phyloP scores from a whole-genome alignment of 2,888 invertebrate genomes.

The Rhogogaster chlorosoma region DNA sequence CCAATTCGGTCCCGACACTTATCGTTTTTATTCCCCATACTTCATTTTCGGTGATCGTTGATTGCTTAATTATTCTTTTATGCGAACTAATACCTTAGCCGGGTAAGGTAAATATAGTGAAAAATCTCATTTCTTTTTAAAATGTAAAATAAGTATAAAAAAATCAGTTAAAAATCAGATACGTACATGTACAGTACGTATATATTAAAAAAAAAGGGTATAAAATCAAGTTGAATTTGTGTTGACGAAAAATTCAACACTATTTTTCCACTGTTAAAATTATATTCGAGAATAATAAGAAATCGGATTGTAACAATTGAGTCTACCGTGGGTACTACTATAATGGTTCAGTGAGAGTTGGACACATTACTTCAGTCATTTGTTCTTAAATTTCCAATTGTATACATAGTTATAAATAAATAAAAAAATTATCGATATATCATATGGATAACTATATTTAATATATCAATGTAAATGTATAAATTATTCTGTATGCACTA shows the following conservation, averaged over 20 bases:
- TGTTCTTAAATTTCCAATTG: conserved; percentile 21
- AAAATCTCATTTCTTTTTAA: background rate
- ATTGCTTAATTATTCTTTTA: background rate
- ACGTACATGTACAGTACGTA: background rate
- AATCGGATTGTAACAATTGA: background rate
- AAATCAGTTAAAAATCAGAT: background rate
- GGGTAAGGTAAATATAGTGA: background rate
- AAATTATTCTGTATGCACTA: conserved; percentile 32
- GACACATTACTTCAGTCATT: conserved; percentile 37
- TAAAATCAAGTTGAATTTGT: background rate
- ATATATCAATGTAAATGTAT: conserved; percentile 22
- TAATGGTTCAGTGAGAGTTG: background rate
- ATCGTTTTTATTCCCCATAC: background rate
- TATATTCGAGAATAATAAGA: background rate
- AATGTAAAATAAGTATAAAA: background rate
- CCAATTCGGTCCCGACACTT: conserved; percentile 27
- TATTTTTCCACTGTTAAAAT: background rate
- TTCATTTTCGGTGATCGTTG: background rate
- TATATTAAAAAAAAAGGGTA: background rate
- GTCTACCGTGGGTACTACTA: background rate
- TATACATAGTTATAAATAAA: conserved; percentile 15
- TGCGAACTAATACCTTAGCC: background rate
- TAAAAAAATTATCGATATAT: background rate
- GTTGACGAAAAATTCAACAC: background rate
- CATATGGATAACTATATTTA: background rate